Conservation (phyloP, 1,140 invertebrate genomes). For the Atopsyche davidsoni region DNA sequence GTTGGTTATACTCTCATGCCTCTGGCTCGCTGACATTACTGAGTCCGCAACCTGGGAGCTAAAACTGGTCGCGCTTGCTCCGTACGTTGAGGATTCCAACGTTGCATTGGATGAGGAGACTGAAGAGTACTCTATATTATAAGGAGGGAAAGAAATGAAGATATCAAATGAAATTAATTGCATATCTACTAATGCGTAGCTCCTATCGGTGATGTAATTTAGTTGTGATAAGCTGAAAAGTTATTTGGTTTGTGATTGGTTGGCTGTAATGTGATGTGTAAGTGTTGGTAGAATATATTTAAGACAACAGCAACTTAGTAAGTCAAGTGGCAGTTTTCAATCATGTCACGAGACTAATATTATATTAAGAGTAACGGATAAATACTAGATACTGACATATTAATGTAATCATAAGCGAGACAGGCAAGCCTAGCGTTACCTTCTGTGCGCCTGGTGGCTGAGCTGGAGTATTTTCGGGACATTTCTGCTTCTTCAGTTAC, state of each 20-base stretch:
- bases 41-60: constrained; percentile 34
- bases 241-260: not conserved
- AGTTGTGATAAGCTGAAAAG: constrained; percentile 12
- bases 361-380: constrained; percentile 4
- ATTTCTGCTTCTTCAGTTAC: constrained; percentile 50
- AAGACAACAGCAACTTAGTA: no score
- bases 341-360: not conserved
- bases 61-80: constrained; percentile 31
- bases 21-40: constrained; percentile 37
- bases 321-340: no score
- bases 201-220: constrained; percentile 22
- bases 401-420: not conserved
- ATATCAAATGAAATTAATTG: constrained; percentile 24
- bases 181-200: constrained; percentile 15
- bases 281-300: no score
- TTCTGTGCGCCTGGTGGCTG: constrained; percentile 53
- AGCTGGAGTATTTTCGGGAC: constrained; percentile 51
- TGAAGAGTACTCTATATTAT: constrained; percentile 51
- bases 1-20: constrained; percentile 37
- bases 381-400: not conserved
- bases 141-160: constrained; percentile 21
- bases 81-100: constrained; percentile 41
- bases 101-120: constrained; percentile 47
- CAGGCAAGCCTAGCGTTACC: constrained; percentile 37
- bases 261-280: not conserved